Conservation (phyloP, 2,113 vertebrate species). For the Upupa epops region DNA sequence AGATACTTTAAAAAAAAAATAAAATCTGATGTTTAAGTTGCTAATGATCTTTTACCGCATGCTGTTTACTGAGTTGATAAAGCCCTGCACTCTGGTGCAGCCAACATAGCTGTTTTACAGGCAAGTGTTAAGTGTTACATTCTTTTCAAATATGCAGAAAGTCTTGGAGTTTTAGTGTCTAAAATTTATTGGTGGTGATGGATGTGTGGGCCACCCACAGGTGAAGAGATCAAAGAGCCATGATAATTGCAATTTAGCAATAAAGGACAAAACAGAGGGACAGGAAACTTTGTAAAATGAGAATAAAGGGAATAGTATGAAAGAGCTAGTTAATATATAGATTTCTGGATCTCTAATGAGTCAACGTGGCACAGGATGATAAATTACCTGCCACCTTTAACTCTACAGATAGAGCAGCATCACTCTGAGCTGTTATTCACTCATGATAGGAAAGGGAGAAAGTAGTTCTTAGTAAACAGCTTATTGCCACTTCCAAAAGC, state of each 20-base stretch:
- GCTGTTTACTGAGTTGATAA: not conserved
- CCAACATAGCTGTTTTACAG: not conserved
- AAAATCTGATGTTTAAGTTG: not conserved
- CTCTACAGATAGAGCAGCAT: not conserved
- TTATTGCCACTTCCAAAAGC: not conserved
- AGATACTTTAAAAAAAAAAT: not conserved
- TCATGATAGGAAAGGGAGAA: conserved; percentile 10
- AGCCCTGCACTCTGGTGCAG: not conserved
- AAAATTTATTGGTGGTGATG: not conserved
- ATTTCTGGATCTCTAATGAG: conserved; percentile 37
- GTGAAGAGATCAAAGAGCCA: conserved; percentile 34
- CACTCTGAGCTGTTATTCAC: not conserved
- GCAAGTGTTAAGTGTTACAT: not conserved
- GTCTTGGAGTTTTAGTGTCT: not conserved
- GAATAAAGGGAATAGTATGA: not conserved
- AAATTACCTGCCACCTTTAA: conserved; percentile 46
- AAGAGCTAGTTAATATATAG: conserved; percentile 26
- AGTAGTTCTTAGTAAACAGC: not conserved
- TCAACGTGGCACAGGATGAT: not conserved
- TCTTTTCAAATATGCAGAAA: not conserved
- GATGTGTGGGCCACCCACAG: conserved; percentile 23
- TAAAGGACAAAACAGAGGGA: conserved; percentile 27
- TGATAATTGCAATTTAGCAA: conserved; percentile 45
- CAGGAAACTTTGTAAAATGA: conserved; percentile 23
- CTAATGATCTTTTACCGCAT: not conserved